Percentiles rank a stretch among this genome's conserved stretches.
phyloP scores from a whole-genome alignment of 2,797 vertebrate genomes.

The Sebastes iracundus region DNA sequence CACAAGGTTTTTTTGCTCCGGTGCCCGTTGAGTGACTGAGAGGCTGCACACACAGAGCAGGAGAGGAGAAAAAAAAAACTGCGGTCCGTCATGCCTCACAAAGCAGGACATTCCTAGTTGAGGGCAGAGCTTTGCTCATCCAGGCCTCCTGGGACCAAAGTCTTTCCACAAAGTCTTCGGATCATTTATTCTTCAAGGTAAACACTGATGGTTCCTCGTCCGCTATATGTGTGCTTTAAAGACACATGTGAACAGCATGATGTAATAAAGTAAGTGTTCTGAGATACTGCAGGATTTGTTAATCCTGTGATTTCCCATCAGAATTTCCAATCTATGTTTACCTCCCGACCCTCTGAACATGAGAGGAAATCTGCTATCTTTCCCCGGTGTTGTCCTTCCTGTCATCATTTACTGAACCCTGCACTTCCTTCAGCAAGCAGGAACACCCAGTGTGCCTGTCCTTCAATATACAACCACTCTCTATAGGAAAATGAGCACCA shows the following conservation, averaged over 20 bases:
- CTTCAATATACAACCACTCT: background rate
- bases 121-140: conserved; percentile 46
- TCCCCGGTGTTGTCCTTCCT: conserved; percentile 14
- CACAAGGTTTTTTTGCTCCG: conserved; percentile 30
- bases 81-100: conserved; percentile 41
- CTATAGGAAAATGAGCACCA: background rate
- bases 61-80: background rate
- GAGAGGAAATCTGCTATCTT: conserved; percentile 17
- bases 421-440: conserved; percentile 25
- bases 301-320: background rate
- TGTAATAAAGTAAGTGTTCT: background rate
- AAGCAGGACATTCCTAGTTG: conserved; percentile 51
- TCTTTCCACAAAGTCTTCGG: conserved; percentile 21
- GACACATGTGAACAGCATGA: background rate
- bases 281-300: background rate
- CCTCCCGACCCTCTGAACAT: conserved; percentile 14
- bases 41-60: conserved; percentile 10
- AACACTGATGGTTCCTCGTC: conserved; percentile 20
- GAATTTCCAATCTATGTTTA: conserved; percentile 16
- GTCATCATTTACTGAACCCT: conserved; percentile 21
- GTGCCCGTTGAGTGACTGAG: conserved; percentile 37
- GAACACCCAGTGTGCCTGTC: conserved; percentile 26
- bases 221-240: background rate
- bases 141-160: conserved; percentile 35
- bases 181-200: conserved; percentile 48